These are phyloP conservation scores for Cottoperca gobio DNA, from an alignment of 2,797 vertebrate genomes.

Conservation along the genomic window DNA sequence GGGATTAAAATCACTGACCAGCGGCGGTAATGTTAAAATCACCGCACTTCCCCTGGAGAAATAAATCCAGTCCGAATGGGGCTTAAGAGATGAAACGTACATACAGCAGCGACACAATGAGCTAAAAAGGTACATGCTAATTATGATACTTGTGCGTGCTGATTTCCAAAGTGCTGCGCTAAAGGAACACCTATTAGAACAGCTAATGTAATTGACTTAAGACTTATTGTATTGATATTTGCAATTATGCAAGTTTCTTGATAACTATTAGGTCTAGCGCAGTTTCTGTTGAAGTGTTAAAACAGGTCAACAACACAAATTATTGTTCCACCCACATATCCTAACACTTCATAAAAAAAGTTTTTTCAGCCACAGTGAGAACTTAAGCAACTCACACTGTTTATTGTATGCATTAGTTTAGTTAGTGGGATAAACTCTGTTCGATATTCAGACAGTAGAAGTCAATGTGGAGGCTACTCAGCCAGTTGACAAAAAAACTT, in stretches of 20 bases:
- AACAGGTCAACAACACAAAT: conserved; percentile 49
- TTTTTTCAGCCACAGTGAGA: background rate
- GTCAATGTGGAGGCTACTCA: conserved; percentile 46
- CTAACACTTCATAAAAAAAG: conserved; percentile 16
- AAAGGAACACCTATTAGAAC: background rate
- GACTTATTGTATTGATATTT: background rate
- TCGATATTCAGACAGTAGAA: conserved; percentile 42
- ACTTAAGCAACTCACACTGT: conserved; percentile 7
- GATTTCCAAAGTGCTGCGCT: background rate
- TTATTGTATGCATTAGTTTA: conserved; percentile 8
- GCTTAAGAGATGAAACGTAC: background rate
- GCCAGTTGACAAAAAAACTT: conserved; percentile 24
- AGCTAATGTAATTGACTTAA: background rate
- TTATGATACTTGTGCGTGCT: background rate
- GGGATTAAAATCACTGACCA: conserved; percentile 9
- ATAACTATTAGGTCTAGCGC: conserved; percentile 9
- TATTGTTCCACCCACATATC: conserved; percentile 53
- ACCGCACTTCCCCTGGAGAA: background rate
- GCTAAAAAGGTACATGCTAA: background rate
- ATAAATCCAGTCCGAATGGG: background rate
- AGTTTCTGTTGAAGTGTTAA: conserved; percentile 37
- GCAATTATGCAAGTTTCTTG: conserved; percentile 15
- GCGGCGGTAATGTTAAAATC: background rate
- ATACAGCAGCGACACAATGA: background rate
- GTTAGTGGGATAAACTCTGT: conserved; percentile 36